A percentile compares a stretch with the other conserved stretches of the same genome.
Evolutionary conservation across 2,797 vertebrate genomes (phyloP).

Genomic region (Sebastes iracundus): DNA sequence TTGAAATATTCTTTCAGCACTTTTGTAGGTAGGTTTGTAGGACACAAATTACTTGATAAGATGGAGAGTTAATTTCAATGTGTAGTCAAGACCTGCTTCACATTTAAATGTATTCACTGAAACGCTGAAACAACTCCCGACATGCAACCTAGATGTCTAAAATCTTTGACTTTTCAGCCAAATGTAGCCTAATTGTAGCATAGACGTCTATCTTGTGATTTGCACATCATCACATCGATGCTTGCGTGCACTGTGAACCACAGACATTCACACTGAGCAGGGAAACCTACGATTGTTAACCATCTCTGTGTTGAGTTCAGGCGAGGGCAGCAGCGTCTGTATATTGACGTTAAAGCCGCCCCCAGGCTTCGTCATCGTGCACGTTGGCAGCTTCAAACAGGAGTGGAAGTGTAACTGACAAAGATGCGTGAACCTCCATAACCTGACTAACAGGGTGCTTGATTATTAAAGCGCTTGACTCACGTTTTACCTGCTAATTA

Average conservation of each 20-base stretch:
- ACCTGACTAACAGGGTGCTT: neutral
- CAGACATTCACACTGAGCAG: neutral
- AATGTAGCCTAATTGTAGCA: neutral
- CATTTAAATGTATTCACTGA: neutral
- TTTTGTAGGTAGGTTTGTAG: neutral
- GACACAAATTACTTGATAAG: neutral
- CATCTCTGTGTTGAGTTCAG: neutral
- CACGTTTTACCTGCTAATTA: constrained; percentile 3
- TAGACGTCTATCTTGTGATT: neutral
- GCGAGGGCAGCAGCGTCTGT: neutral
- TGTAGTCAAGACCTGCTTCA: neutral
- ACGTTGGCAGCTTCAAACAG: neutral
- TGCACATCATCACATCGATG: neutral
- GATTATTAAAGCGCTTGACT: neutral
- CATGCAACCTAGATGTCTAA: neutral
- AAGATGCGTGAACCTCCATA: neutral
- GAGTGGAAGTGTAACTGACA: neutral
- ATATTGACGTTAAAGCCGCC: neutral
- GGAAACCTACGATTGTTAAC: neutral
- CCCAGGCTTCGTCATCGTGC: neutral
- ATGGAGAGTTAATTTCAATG: neutral
- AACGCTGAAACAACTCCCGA: neutral
- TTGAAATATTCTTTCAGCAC: neutral
- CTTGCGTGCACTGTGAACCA: neutral
- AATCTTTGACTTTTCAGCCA: neutral